Conservation (phyloP, 2,888 invertebrate species). For the Idaea aversata region DNA sequence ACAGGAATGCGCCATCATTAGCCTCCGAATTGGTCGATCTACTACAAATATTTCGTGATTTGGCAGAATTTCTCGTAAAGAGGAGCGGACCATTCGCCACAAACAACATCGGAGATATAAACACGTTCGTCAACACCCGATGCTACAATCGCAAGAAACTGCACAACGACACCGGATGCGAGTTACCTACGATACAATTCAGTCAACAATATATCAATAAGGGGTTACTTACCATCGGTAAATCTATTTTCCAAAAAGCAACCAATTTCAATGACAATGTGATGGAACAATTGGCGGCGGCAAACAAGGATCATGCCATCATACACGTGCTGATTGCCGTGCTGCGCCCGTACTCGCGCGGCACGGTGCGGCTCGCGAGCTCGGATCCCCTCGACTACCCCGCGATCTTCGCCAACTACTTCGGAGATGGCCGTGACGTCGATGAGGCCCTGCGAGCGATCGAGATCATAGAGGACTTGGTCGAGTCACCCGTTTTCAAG, state of each 20-base stretch:
- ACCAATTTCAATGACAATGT: constrained; percentile 33
- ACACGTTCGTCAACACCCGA: constrained; percentile 44
- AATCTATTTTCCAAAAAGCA: constrained; percentile 26
- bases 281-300: constrained; percentile 36
- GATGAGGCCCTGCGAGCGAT: constrained; percentile 43
- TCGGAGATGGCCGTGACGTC: constrained; percentile 45
- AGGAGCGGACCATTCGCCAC: constrained; percentile 47
- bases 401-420: constrained; percentile 49
- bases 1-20: constrained; percentile 18
- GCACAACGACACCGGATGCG: constrained; percentile 38
- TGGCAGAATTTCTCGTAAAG: constrained; percentile 31
- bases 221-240: constrained; percentile 26
- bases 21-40: constrained; percentile 17
- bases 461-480: constrained; percentile 41
- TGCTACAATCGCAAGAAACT: constrained; percentile 48
- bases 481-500: constrained; percentile 33
- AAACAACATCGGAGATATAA: constrained; percentile 48
- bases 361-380: constrained; percentile 45
- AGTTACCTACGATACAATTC: constrained; percentile 48
- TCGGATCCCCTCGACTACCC: constrained; percentile 40
- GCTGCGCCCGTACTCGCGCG: constrained; percentile 46
- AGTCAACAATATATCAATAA: constrained; percentile 44
- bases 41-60: constrained; percentile 17
- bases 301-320: constrained; percentile 39
- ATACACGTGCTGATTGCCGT: constrained; percentile 43